Percentiles rank a stretch among this genome's conserved stretches.
phyloP scores from a whole-genome alignment of 2,113 vertebrate species.

The Bungarus multicinctus region DNA sequence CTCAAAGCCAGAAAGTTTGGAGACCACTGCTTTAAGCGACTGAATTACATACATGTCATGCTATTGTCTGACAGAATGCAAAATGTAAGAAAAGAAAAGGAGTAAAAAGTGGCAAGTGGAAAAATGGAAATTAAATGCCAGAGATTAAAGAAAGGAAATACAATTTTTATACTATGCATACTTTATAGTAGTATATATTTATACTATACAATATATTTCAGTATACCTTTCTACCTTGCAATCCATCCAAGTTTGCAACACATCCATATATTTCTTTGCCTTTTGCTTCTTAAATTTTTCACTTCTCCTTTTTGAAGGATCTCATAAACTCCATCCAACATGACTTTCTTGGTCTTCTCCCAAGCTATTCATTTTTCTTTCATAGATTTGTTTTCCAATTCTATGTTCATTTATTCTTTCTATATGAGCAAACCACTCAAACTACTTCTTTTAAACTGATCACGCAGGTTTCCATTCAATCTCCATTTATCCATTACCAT shows the following conservation, averaged over 20 bases:
- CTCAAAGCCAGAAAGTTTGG: too few relatives aligned
- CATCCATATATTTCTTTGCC: not conserved
- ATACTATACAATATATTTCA: not conserved
- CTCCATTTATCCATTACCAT: not conserved
- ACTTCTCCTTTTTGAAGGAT: not conserved
- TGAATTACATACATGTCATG: not conserved
- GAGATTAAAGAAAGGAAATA: not conserved
- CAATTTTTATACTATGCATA: not conserved
- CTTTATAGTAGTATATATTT: not conserved
- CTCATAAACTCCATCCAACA: not conserved
- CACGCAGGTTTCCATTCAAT: not conserved
- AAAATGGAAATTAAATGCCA: not conserved
- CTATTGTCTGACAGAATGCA: not conserved
- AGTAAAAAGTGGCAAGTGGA: not conserved
- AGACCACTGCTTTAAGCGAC: not conserved
- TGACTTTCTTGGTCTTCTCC: not conserved
- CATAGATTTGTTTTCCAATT: not conserved
- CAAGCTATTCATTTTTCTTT: not conserved
- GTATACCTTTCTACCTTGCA: not conserved
- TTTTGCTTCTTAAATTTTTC: not conserved
- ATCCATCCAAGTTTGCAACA: not conserved
- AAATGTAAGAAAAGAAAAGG: not conserved
- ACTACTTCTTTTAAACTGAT: not conserved
- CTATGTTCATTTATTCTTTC: not conserved
- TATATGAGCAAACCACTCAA: not conserved